phyloP scores from a whole-genome alignment of 1,140 invertebrate species.

The Pseudomyrmex sp. region DNA sequence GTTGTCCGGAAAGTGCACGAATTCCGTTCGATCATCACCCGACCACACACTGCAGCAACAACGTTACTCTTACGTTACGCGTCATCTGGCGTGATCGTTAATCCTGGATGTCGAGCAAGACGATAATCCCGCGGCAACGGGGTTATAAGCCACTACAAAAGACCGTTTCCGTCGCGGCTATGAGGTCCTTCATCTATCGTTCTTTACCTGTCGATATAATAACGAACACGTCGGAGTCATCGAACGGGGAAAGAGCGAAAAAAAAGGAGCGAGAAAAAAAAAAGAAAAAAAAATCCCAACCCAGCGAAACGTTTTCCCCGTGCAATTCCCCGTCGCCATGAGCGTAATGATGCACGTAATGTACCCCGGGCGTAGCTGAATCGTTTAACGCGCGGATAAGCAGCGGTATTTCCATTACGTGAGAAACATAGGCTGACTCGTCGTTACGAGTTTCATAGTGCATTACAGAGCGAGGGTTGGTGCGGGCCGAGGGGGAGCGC shows the following conservation, averaged over 20 bases:
- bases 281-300: neutral
- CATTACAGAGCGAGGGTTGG: slow-evolving; percentile 52
- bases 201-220: slow-evolving; percentile 39
- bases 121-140: slow-evolving; percentile 40
- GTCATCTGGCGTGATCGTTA: slow-evolving; percentile 56
- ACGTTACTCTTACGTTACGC: slow-evolving; percentile 22
- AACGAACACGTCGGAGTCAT: neutral
- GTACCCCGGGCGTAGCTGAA: slow-evolving; percentile 59
- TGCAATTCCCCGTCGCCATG: slow-evolving; percentile 17
- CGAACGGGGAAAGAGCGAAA: neutral
- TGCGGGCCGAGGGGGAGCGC: slow-evolving; percentile 9
- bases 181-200: slow-evolving; percentile 33
- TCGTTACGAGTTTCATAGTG: slow-evolving; percentile 72
- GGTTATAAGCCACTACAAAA: slow-evolving; percentile 46
- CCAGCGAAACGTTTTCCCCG: neutral
- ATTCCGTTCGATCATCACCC: slow-evolving; percentile 11
- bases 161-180: slow-evolving; percentile 15
- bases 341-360: slow-evolving; percentile 58
- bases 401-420: slow-evolving; percentile 71
- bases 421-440: slow-evolving; percentile 71
- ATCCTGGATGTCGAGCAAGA: slow-evolving; percentile 36
- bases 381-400: slow-evolving; percentile 60
- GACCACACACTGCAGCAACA: neutral
- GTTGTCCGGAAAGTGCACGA: neutral
- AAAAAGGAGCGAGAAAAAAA: neutral